phyloP scores from a whole-genome alignment of 2,797 vertebrate species.

The Geotria australis region DNA sequence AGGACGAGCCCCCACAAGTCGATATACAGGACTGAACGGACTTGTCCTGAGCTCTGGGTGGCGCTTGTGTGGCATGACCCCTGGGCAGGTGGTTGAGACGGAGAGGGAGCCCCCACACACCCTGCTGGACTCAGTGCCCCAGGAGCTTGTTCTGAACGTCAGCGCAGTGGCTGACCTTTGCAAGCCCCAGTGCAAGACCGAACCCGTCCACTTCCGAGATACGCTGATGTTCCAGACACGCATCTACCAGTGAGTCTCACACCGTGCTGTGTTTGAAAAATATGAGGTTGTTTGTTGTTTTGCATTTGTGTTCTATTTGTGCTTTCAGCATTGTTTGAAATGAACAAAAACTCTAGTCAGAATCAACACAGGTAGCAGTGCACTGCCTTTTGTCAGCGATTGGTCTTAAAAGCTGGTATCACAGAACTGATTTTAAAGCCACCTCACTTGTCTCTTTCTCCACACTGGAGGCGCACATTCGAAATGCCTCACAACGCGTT shows the following conservation, averaged over 20 bases:
- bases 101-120: slow-evolving; percentile 26
- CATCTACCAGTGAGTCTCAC: slow-evolving; percentile 24
- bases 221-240: slow-evolving; percentile 39
- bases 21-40: no score
- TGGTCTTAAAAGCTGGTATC: no score
- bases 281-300: background rate
- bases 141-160: slow-evolving; percentile 20
- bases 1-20: no score
- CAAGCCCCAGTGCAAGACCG: slow-evolving; percentile 12
- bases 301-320: no score
- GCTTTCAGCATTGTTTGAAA: no score
- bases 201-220: slow-evolving; percentile 23
- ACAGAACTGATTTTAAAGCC: no score
- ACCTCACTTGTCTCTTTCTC: background rate
- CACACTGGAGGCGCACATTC: background rate
- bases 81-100: slow-evolving; percentile 19
- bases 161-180: slow-evolving; percentile 23
- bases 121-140: slow-evolving; percentile 16
- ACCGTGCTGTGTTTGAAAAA: background rate
- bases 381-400: no score
- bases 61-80: no score
- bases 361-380: no score
- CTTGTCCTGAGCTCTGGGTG: no score
- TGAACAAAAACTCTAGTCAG: no score
- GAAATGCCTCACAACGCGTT: background rate